Conservation (phyloP, 2,888 invertebrate genomes). For the Dryadula phaetusa region DNA sequence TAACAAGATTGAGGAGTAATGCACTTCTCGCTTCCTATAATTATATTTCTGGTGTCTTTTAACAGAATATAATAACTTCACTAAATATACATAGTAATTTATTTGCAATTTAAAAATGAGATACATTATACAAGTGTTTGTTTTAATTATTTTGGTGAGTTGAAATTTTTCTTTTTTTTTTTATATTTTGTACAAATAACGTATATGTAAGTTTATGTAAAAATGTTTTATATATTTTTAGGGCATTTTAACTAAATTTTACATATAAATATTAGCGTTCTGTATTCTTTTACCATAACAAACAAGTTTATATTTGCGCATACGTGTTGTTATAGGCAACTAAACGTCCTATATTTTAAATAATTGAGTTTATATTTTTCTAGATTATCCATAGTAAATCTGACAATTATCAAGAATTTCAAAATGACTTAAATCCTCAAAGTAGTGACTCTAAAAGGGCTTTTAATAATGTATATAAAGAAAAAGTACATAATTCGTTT, state of each 20-base stretch:
- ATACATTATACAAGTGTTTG: background rate
- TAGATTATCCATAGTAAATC: background rate
- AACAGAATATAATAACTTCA: background rate
- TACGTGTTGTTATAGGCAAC: no score
- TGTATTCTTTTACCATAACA: no score
- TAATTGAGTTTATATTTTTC: background rate
- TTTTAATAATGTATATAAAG: background rate
- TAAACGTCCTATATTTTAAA: no score
- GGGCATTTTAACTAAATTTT: no score
- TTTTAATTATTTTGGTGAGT: conserved; percentile 8
- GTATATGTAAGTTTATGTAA: no score
- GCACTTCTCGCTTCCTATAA: background rate
- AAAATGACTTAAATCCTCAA: background rate
- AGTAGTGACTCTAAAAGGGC: background rate
- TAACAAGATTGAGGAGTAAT: background rate
- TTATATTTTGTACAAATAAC: no score
- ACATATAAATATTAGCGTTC: no score
- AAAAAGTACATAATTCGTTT: background rate
- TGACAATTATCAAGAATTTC: background rate
- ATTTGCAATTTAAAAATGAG: background rate
- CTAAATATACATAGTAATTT: background rate
- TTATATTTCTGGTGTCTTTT: background rate
- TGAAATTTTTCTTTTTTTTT: no score
- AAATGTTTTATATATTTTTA: no score
- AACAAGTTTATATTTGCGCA: no score